Evolutionary conservation across 2,113 vertebrate genomes (phyloP), one percentile per base, ranked within the genome.

Genomic region (Tylochromis polylepis): DNA sequence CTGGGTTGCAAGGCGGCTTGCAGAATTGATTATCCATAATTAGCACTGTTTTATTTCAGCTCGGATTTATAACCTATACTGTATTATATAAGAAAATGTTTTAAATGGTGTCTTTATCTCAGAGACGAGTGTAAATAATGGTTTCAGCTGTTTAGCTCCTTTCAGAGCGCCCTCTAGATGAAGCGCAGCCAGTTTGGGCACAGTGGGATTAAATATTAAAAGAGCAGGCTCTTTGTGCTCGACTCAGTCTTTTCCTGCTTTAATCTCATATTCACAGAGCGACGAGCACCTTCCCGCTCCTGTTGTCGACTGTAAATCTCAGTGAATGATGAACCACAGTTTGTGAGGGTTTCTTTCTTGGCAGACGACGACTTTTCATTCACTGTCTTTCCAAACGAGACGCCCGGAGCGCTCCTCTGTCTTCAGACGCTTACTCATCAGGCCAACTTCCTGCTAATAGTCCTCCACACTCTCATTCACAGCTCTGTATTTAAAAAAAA

Each of bases 401-500:
- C 55, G 87, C 89, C 89, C 43, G 27, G 53, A 90, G 89, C 90
- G 46, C 83, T 87, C 12, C 85, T 72, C 83, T 75, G 43, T 89
- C 87, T 91, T 91, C 82, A 92, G 87, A 93, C 79, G 84, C 88
- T 93, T 90, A 91, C 85, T 95, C 92, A 92, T 94, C 92, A 86
- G 81, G 60, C 89, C 91, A 87, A 88, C 91, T 86, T 94, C 93
- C 91, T 87, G 84, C 80, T 86, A 79, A 87, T 62, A 58, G 83
- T 88, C 83, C 34, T 84, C 87, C 79, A 59, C 6, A 6, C 46
- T 86, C 88, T 92, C 88, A 34, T 93, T 92, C 92, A 75, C 77
- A 81, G 80, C 85, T 89, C 84, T 57, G 10, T 29, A 24, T 49
- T 29, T 72, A 3, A 16, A 43, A 70, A 70, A 46, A 18, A 2